phyloP scores from a whole-genome alignment of 2,888 invertebrate species.

The Epirrita christyi region DNA sequence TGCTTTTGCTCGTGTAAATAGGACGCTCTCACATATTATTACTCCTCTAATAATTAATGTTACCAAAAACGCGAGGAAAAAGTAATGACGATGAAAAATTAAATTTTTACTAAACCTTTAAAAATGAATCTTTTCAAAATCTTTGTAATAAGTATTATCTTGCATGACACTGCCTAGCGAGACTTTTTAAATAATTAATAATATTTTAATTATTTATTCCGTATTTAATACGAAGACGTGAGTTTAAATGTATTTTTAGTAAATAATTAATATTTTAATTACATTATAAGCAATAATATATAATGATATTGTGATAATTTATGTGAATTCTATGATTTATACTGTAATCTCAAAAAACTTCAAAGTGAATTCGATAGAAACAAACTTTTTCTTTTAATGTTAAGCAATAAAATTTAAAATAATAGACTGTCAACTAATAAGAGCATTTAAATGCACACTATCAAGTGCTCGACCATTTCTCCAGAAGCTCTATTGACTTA shows the following conservation, averaged over 20 bases:
- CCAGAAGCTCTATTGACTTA: too few species aligned
- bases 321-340: not conserved
- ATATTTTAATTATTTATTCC: conserved; percentile 19
- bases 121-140: not conserved
- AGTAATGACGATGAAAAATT: too few species aligned
- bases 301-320: conserved; percentile 12
- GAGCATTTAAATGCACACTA: too few species aligned
- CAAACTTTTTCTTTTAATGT: too few species aligned
- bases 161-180: conserved; percentile 19
- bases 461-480: too few species aligned
- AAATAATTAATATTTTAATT: not conserved
- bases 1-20: too few species aligned
- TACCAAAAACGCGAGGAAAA: too few species aligned
- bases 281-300: conserved; percentile 8
- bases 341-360: not conserved
- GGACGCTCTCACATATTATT: too few species aligned
- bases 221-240: conserved; percentile 15
- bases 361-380: not conserved
- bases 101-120: not conserved
- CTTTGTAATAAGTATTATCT: not conserved
- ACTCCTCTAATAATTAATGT: too few species aligned
- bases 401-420: too few species aligned
- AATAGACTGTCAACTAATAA: too few species aligned
- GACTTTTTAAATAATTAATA: conserved; percentile 12
- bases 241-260: conserved; percentile 2